Evolutionary conservation across 2,113 vertebrate genomes (phyloP).

Genomic region (rat (Rattus norvegicus)): DNA sequence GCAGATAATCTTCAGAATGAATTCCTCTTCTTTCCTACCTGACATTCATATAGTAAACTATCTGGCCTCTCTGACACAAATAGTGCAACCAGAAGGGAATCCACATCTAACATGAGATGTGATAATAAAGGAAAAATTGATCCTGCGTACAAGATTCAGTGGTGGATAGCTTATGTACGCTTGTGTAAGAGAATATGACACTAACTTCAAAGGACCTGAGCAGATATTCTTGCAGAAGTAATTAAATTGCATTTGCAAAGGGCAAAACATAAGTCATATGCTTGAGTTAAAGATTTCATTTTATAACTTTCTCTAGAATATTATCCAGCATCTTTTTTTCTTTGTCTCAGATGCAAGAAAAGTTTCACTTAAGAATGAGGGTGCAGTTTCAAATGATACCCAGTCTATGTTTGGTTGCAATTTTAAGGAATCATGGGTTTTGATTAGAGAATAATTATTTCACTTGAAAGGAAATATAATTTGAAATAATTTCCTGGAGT

Average conservation of each 20-base stretch:
- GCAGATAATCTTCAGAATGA: not conserved
- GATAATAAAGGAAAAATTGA: not conserved
- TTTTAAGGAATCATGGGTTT: not conserved
- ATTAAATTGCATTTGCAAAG: not conserved
- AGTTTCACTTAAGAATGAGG: constrained; percentile 30
- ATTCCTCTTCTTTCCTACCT: not conserved
- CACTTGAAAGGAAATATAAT: constrained; percentile 16
- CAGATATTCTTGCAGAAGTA: not conserved
- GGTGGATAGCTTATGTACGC: not conserved
- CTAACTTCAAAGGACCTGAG: not conserved
- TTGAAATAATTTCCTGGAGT: not conserved
- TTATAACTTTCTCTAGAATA: not conserved
- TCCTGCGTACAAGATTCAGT: not conserved
- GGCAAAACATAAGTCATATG: not conserved
- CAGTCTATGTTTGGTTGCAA: not conserved
- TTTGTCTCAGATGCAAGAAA: not conserved
- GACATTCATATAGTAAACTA: not conserved
- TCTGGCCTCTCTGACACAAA: not conserved
- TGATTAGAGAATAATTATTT: not conserved
- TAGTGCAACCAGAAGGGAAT: not conserved
- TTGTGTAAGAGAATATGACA: not conserved
- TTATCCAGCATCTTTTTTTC: not conserved
- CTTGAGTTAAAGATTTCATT: not conserved
- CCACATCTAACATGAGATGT: not conserved
- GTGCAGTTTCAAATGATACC: not conserved